phyloP scores from a whole-genome alignment of 2,113 vertebrate genomes.

The Petaurus breviceps region DNA sequence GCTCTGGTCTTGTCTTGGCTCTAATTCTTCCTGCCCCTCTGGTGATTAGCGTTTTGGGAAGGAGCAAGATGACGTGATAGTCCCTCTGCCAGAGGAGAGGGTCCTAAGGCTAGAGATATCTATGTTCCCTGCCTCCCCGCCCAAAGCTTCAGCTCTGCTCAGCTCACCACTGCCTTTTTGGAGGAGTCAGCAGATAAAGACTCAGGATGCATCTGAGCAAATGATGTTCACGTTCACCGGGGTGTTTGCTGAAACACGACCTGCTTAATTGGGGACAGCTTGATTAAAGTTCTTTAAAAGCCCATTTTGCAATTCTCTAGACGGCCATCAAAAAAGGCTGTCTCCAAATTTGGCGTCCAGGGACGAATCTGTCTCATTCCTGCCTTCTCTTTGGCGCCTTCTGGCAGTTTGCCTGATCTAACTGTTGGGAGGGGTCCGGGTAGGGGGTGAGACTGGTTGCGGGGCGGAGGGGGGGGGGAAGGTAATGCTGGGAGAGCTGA shows the following conservation, averaged over 20 bases:
- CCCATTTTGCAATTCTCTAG: background rate
- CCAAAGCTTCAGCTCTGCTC: background rate
- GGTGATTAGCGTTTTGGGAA: background rate
- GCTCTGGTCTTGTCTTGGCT: background rate
- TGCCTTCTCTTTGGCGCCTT: background rate
- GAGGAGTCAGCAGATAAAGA: background rate
- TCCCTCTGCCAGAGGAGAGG: background rate
- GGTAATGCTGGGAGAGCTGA: background rate
- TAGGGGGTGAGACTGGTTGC: background rate
- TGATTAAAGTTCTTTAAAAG: background rate
- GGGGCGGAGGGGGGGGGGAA: too few species aligned
- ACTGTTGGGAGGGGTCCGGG: background rate
- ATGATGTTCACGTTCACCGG: background rate
- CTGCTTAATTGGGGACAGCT: background rate
- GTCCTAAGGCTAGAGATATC: background rate
- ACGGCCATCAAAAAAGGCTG: background rate
- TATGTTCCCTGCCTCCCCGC: rapidly evolving
- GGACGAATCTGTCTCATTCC: background rate
- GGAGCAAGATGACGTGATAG: background rate
- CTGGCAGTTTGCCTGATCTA: background rate
- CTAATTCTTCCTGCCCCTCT: background rate
- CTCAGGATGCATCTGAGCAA: background rate
- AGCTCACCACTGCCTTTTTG: background rate
- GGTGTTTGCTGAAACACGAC: background rate
- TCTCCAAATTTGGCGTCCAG: background rate